Base-by-base conservation (phyloP, 2,888 invertebrate genomes). In the Chelonus formosanus region DNA sequence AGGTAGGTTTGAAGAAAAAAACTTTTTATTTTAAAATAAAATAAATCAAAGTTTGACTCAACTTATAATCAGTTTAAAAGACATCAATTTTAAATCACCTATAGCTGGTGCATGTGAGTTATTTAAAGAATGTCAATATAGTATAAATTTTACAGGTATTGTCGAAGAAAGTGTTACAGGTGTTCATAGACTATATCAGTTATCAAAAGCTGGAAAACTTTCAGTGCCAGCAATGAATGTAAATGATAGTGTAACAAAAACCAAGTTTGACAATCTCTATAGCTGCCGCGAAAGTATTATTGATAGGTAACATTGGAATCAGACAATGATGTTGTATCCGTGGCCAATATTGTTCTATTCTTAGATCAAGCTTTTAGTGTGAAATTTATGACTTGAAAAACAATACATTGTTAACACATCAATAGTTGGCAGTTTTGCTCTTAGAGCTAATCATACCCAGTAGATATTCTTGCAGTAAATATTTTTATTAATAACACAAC, bases 171-270 rank as follows among this genome's bases (percentile, higher is more conserved):
- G 96, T 79, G 97, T 97, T 48, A 98, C 98, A 0, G 98, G 98
- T n/a, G 97, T 98, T 1, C 98, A 98, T 85, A 90, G 98, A 69
- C 87, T 98, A 63, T 98, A 98, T 84, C 97, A 98, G 84, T 88
- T 98, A 47, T 96, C 96, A 55, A 97, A 97, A 86, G 94, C 95
- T 10, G 94, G 94, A 64, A 97, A 97, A 85, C 86, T 98, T 67
- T 92, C 94, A 44, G 96, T 97, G 32, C 97, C 98, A 3, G 98
- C 98, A 1, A 98, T 98, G 96, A 98, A 98, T 84, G 97, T 98
- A 44, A 98, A 98, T 83, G 98, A 98, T 84, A 97, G 97, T 3
- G 97, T 98, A 50, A 98, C 97, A 3, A 98, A 98, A 88, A 97
- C 97, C 53, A 98, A 97, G 86, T 98, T 97, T 81, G 98, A 98